Percentiles rank a stretch among this genome's conserved stretches.
Evolutionary conservation across 2,797 vertebrate species (phyloP).

Genomic region (Salarias fasciatus): DNA sequence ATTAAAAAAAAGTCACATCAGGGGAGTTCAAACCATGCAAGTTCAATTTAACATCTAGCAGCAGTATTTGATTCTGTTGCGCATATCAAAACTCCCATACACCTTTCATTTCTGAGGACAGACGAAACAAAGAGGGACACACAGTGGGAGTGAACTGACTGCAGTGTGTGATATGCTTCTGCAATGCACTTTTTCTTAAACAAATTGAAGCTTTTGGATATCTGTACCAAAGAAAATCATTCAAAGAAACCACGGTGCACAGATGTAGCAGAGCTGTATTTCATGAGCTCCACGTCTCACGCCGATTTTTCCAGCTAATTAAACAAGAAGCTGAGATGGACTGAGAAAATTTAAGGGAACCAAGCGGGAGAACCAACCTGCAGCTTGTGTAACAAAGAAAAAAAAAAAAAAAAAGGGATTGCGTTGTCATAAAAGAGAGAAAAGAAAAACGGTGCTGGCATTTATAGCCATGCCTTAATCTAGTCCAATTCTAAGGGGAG

Average conservation of each 20-base stretch:
- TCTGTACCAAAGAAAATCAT: constrained; percentile 37
- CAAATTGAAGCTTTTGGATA: constrained; percentile 20
- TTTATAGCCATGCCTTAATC: constrained; percentile 51
- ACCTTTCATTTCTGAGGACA: constrained; percentile 10
- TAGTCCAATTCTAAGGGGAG: constrained; percentile 17
- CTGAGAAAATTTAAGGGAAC: constrained; percentile 50
- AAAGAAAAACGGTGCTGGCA: constrained; percentile 54
- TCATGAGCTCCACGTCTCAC: constrained; percentile 35
- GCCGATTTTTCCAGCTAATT: constrained; percentile 66
- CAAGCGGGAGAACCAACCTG: constrained; percentile 33
- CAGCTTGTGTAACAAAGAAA: constrained; percentile 42
- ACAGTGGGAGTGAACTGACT: constrained; percentile 9
- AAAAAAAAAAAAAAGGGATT: constrained; percentile 24
- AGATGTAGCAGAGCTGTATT: constrained; percentile 35
- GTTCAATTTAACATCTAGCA: background rate
- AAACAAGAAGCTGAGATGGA: constrained; percentile 55
- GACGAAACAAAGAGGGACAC: constrained; percentile 2
- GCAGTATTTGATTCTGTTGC: background rate
- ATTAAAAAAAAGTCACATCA: background rate
- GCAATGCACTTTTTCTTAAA: background rate
- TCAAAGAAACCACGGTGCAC: constrained; percentile 29
- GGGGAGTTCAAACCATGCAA: background rate
- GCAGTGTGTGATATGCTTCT: constrained; percentile 21
- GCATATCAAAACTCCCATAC: background rate
- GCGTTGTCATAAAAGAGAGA: constrained; percentile 32